A percentile compares a stretch with the other conserved stretches of the same genome.
Evolutionary conservation across 2,888 invertebrate species (phyloP).

Genomic region (Drosophila aldrichi): DNA sequence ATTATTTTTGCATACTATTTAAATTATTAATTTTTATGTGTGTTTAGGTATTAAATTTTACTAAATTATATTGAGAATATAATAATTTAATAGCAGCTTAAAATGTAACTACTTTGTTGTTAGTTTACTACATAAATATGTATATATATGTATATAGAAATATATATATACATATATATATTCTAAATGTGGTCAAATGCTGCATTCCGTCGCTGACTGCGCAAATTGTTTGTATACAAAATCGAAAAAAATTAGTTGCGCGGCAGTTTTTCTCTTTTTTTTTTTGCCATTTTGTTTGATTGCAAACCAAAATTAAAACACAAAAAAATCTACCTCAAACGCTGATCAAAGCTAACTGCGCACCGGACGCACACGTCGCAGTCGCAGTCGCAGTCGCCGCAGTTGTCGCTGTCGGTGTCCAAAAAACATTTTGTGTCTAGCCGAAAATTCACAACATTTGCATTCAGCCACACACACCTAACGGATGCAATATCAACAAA

Average conservation of each 20-base stretch:
- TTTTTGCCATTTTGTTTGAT: conserved; percentile 30
- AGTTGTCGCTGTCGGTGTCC: conserved; percentile 21
- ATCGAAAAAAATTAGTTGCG: conserved; percentile 9
- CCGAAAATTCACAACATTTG: conserved; percentile 71
- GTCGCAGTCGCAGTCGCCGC: conserved; percentile 13
- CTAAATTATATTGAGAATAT: neutral
- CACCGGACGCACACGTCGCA: conserved; percentile 73
- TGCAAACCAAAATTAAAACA: conserved; percentile 52
- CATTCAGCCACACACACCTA: conserved; percentile 74
- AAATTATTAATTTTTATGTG: neutral
- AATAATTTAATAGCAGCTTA: neutral
- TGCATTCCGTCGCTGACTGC: conserved; percentile 23
- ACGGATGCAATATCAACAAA: conserved; percentile 68
- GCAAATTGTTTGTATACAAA: conserved; percentile 63
- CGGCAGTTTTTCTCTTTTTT: conserved; percentile 2
- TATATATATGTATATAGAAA: neutral
- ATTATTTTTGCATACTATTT: neutral
- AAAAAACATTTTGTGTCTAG: conserved; percentile 41
- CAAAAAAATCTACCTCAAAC: conserved; percentile 25
- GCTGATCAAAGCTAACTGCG: conserved; percentile 75
- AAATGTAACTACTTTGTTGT: neutral
- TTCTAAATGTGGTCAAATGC: conserved; percentile 42
- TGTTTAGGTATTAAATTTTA: neutral
- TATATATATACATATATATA: neutral
- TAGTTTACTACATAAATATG: neutral